phyloP scores from a whole-genome alignment of 2,113 vertebrate genomes.

The Peromyscus maniculatus region DNA sequence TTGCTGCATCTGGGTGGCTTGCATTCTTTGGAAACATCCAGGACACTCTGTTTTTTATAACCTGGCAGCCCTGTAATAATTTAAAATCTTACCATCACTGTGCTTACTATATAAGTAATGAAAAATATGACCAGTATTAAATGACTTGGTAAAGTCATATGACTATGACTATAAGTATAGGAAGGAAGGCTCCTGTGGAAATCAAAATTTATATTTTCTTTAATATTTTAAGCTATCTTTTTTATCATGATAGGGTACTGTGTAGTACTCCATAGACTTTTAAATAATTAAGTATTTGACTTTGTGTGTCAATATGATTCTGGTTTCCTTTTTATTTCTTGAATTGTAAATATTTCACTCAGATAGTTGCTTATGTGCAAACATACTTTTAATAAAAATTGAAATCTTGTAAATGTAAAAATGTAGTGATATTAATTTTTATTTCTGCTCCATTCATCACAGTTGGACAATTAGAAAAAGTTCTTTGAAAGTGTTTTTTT shows the following conservation, averaged over 20 bases:
- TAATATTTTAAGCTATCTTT: slow-evolving; percentile 25
- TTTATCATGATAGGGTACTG: neutral
- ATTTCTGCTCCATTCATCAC: slow-evolving; percentile 79
- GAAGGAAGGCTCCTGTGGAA: neutral
- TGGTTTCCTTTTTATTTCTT: neutral
- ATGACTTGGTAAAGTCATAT: neutral
- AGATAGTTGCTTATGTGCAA: slow-evolving; percentile 28
- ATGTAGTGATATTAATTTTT: slow-evolving; percentile 73
- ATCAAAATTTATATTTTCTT: slow-evolving; percentile 10
- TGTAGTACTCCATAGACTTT: slow-evolving; percentile 10
- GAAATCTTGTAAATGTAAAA: slow-evolving; percentile 29
- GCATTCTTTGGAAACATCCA: neutral
- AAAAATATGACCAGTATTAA: neutral
- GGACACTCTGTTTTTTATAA: neutral
- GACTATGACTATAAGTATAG: neutral
- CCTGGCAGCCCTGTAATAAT: neutral
- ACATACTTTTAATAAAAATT: slow-evolving; percentile 61
- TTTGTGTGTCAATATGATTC: slow-evolving; percentile 44
- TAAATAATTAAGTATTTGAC: slow-evolving; percentile 29
- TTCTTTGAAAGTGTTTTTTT: slow-evolving; percentile 83
- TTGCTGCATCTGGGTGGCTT: neutral
- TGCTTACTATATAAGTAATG: neutral
- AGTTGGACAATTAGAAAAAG: slow-evolving; percentile 80
- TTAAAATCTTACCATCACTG: neutral
- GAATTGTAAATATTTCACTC: slow-evolving; percentile 58